phyloP scores from a whole-genome alignment of 2,888 invertebrate genomes.

The Pseudococcus longispinus region DNA sequence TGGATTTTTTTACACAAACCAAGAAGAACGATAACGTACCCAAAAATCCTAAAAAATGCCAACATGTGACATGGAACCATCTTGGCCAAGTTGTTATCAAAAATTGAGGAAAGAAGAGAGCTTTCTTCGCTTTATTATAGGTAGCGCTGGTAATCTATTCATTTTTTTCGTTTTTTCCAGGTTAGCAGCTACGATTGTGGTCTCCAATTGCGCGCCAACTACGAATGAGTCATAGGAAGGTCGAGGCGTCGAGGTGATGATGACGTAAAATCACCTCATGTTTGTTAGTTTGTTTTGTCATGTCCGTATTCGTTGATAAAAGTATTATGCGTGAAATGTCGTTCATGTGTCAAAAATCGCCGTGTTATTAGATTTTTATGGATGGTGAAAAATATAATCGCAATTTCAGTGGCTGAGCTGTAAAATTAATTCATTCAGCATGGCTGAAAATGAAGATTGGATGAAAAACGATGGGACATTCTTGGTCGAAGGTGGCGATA shows the following conservation, averaged over 20 bases:
- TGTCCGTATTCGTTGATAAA: slow-evolving; percentile 8
- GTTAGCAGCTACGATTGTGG: too few relatives aligned
- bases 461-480: slow-evolving; percentile 30
- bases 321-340: neutral
- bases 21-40: neutral
- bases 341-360: neutral
- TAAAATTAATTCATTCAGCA: neutral
- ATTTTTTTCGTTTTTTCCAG: neutral
- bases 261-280: slow-evolving; percentile 56
- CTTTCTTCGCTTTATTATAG: neutral
- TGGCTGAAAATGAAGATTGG: slow-evolving; percentile 50
- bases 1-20: neutral
- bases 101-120: too few relatives aligned
- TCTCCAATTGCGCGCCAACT: neutral
- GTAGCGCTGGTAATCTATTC: neutral
- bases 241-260: neutral
- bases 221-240: neutral
- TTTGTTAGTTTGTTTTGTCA: slow-evolving; percentile 28
- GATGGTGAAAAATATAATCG: neutral
- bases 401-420: neutral
- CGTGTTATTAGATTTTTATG: neutral
- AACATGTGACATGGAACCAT: neutral
- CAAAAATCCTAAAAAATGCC: neutral
- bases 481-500: slow-evolving; percentile 6
- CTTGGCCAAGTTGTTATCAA: too few relatives aligned